phyloP scores from a whole-genome alignment of 2,797 vertebrate species.

The Neosilurus hyrtlii region DNA sequence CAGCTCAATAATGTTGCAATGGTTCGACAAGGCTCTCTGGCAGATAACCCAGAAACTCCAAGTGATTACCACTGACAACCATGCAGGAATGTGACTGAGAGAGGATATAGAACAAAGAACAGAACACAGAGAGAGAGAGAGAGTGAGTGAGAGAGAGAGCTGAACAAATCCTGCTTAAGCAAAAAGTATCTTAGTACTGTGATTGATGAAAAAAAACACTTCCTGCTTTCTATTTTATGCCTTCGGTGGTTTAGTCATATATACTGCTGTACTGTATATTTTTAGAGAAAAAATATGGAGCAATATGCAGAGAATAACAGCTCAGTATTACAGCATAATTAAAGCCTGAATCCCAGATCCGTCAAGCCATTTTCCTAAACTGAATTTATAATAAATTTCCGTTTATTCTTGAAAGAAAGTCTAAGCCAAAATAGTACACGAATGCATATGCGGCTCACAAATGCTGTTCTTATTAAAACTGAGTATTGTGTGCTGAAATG shows the following conservation, averaged over 20 bases:
- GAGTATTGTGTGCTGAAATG: not conserved
- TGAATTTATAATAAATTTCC: not conserved
- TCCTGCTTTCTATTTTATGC: not conserved
- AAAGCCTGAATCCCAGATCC: not conserved
- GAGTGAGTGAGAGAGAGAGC: not conserved
- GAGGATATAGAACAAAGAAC: slow-evolving; percentile 26
- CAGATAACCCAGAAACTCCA: slow-evolving; percentile 47
- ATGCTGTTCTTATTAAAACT: not conserved
- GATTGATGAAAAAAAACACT: slow-evolving; percentile 4
- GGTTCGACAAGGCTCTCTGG: slow-evolving; percentile 46
- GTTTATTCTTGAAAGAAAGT: not conserved
- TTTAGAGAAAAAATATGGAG: not conserved
- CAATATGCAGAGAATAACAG: not conserved
- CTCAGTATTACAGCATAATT: slow-evolving; percentile 2
- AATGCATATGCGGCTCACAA: not conserved
- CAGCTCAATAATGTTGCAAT: slow-evolving; percentile 51
- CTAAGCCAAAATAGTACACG: not conserved
- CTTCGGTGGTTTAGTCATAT: not conserved
- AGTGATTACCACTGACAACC: slow-evolving; percentile 52
- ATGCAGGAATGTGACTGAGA: slow-evolving; percentile 38
- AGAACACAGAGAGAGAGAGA: not conserved
- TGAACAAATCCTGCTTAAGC: not conserved
- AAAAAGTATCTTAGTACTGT: slow-evolving; percentile 2
- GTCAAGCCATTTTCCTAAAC: not conserved
- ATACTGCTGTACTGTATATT: not conserved